Conservation (phyloP, 2,113 vertebrate species). For the Toxotes chatareus region DNA sequence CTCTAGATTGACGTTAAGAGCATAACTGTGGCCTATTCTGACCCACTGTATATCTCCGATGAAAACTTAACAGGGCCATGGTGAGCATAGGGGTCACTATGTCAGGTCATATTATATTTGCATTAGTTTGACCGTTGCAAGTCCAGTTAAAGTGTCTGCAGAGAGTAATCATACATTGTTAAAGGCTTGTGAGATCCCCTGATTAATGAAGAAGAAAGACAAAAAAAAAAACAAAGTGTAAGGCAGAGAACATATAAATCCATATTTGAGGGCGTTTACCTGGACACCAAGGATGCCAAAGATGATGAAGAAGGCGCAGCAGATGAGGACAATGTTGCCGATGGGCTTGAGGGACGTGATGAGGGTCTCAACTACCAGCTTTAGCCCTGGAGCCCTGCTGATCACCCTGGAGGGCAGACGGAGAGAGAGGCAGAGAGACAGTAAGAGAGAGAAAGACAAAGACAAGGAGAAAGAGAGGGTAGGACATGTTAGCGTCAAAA, state of each 20-base stretch:
- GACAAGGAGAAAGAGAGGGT: background rate
- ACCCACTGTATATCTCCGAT: background rate
- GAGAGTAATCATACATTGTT: background rate
- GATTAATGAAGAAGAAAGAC: too few species aligned
- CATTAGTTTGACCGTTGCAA: background rate
- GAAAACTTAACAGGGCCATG: background rate
- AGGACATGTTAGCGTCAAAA: background rate
- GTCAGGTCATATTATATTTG: background rate
- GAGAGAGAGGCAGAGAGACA: background rate
- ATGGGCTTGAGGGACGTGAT: slow-evolving; percentile 99
- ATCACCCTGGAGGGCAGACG: slow-evolving; percentile 87
- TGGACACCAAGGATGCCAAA: slow-evolving; percentile 98
- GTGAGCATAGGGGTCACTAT: background rate
- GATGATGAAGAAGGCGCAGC: slow-evolving; percentile 99
- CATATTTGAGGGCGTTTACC: slow-evolving; percentile 76
- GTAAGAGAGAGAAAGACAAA: background rate
- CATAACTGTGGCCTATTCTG: background rate
- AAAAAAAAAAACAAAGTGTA: background rate
- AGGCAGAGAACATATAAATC: background rate
- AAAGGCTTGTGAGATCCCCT: background rate
- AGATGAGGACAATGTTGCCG: slow-evolving; percentile 98
- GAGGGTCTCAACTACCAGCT: slow-evolving; percentile 96
- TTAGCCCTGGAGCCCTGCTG: slow-evolving; percentile 95
- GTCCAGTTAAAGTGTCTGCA: background rate
- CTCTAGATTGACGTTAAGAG: background rate